Evolutionary conservation across 2,113 vertebrate species (phyloP).

Genomic region (Nannospalax galili): DNA sequence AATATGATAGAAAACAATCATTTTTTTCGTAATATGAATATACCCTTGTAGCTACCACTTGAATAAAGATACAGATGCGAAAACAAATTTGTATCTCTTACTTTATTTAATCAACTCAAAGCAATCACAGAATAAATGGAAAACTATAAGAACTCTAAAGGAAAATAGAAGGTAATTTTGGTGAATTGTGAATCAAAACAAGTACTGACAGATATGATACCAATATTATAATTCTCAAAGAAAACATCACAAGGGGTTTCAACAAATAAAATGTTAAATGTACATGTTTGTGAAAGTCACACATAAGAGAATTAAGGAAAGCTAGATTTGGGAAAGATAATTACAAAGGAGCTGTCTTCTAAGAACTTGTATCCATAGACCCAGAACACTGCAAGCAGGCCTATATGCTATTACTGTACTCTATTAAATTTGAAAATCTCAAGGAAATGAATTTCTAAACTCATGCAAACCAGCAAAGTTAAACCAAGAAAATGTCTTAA

Average conservation of each 20-base stretch:
- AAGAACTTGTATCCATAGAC: background rate
- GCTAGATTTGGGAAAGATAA: background rate
- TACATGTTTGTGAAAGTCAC: background rate
- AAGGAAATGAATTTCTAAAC: too few species aligned
- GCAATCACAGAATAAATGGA: background rate
- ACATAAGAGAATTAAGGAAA: background rate
- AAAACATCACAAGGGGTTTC: background rate
- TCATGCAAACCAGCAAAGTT: too few species aligned
- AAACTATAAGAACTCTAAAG: background rate
- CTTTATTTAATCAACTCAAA: background rate
- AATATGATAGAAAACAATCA: too few species aligned
- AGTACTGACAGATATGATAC: background rate
- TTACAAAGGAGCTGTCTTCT: background rate
- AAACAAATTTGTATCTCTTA: background rate
- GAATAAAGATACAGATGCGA: too few species aligned
- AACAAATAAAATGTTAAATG: background rate
- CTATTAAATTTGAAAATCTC: too few species aligned
- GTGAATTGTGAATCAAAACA: background rate
- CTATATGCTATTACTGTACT: too few species aligned
- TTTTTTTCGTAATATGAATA: too few species aligned
- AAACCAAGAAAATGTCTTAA: too few species aligned
- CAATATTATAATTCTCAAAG: background rate
- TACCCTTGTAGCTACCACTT: too few species aligned
- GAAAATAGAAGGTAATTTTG: background rate
- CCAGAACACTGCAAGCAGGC: too few species aligned